phyloP scores from a whole-genome alignment of 1,140 invertebrate species.

The Meteorus sp. region DNA sequence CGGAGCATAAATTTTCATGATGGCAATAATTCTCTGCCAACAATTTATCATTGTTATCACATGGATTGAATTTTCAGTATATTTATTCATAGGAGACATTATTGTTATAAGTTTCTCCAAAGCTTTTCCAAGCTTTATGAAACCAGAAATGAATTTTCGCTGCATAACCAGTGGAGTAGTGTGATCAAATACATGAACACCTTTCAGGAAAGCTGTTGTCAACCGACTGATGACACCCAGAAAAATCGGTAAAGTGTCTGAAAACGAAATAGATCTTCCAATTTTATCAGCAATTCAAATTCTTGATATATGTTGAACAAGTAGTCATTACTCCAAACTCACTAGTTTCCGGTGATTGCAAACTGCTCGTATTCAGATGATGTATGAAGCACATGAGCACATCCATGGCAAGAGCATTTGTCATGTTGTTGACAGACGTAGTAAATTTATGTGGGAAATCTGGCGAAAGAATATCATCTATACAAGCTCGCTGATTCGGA shows the following conservation, averaged over 20 bases:
- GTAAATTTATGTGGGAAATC: slow-evolving; percentile 31
- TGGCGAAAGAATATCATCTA: slow-evolving; percentile 20
- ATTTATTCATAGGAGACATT: slow-evolving; percentile 25
- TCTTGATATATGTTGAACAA: slow-evolving; percentile 9
- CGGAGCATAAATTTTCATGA: slow-evolving; percentile 34
- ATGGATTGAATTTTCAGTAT: slow-evolving; percentile 14
- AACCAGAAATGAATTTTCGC: slow-evolving; percentile 36
- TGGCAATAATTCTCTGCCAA: slow-evolving; percentile 32
- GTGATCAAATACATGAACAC: slow-evolving; percentile 37
- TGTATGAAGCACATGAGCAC: slow-evolving; percentile 33
- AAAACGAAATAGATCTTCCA: no score
- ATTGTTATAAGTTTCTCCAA: slow-evolving; percentile 29
- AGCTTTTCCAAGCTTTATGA: slow-evolving; percentile 35
- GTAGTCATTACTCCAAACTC: slow-evolving; percentile 10
- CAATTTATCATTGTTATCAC: slow-evolving; percentile 33
- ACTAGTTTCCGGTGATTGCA: slow-evolving; percentile 14
- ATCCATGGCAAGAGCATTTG: slow-evolving; percentile 24
- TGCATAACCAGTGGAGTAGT: slow-evolving; percentile 26
- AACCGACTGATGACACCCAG: slow-evolving; percentile 35
- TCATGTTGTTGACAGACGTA: slow-evolving; percentile 26
- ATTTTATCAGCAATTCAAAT: slow-evolving; percentile 21
- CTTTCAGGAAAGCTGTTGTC: slow-evolving; percentile 34
- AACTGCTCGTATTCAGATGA: slow-evolving; percentile 30
- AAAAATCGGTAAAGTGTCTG: slow-evolving; percentile 32
- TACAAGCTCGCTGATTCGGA: neutral